Percentiles rank a stretch among this genome's conserved stretches.
phyloP scores from a whole-genome alignment of 2,113 vertebrate genomes.

The Microtus richardsoni region DNA sequence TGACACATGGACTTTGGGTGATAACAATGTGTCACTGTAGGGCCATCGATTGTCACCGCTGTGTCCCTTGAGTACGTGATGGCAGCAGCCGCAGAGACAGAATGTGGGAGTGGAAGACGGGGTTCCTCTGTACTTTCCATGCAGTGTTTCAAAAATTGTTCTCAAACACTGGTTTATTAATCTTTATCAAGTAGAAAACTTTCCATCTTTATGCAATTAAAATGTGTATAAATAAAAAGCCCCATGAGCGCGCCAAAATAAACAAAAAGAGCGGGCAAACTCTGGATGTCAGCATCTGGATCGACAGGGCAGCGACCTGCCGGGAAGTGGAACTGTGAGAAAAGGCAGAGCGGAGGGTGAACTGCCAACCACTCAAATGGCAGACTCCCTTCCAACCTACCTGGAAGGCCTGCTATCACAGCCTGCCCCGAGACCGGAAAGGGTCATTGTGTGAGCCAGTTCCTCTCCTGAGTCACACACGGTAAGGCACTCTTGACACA shows the following conservation, averaged over 20 bases:
- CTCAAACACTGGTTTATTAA: background rate
- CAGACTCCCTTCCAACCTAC: background rate
- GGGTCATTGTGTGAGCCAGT: background rate
- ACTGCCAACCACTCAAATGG: background rate
- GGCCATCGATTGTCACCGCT: background rate
- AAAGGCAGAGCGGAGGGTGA: background rate
- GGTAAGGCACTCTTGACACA: background rate
- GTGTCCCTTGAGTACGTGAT: background rate
- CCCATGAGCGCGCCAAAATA: background rate
- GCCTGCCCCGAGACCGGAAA: background rate
- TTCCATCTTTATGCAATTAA: background rate
- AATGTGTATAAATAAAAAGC: background rate
- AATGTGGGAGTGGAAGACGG: background rate
- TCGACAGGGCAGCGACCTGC: background rate
- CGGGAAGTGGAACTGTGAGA: background rate
- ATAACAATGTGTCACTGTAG: background rate
- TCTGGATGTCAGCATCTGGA: background rate
- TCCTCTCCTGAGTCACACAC: background rate
- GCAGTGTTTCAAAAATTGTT: background rate
- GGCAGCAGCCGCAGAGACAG: too few relatives aligned
- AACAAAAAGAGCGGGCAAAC: slow-evolving; percentile 1
- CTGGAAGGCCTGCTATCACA: background rate
- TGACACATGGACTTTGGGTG: background rate
- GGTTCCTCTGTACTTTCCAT: background rate
- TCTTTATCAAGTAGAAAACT: background rate